These are phyloP conservation scores for Meliscaeva auricollis DNA, from an alignment of 2,888 invertebrate species.

Conservation along the genomic window DNA sequence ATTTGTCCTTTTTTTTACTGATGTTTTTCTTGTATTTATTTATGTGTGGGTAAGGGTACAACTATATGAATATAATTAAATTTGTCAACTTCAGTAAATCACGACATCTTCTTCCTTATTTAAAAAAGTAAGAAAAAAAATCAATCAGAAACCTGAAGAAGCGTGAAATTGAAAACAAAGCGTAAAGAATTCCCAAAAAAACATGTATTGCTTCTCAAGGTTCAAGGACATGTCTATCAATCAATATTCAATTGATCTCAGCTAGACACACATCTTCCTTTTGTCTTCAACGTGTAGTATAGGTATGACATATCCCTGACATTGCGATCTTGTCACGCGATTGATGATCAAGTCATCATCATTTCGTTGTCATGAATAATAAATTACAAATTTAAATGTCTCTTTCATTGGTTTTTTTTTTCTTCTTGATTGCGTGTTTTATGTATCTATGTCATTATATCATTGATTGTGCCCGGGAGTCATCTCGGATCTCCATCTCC, in stretches of 20 bases:
- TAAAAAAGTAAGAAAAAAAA: neutral
- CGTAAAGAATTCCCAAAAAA: neutral
- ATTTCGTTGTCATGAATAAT: slow-evolving; percentile 68
- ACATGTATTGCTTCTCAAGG: neutral
- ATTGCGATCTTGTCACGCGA: slow-evolving; percentile 59
- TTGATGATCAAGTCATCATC: slow-evolving; percentile 66
- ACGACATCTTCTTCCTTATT: neutral
- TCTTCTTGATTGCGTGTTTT: slow-evolving; percentile 35
- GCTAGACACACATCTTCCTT: slow-evolving; percentile 14
- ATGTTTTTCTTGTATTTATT: no score
- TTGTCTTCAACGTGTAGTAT: slow-evolving; percentile 10
- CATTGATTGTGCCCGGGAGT: slow-evolving; percentile 59
- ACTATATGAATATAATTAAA: no score
- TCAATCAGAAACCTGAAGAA: slow-evolving; percentile 50
- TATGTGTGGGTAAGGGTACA: no score
- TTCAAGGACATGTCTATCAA: slow-evolving; percentile 54
- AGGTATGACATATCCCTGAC: slow-evolving; percentile 4
- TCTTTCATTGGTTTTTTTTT: slow-evolving; percentile 36
- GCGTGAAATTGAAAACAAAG: slow-evolving; percentile 52
- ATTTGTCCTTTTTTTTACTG: no score
- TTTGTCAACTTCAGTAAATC: slow-evolving; percentile 12
- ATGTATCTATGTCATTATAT: slow-evolving; percentile 57
- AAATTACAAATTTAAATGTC: slow-evolving; percentile 71
- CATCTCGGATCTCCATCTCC: slow-evolving; percentile 12
- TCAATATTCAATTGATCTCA: slow-evolving; percentile 42